phyloP scores from a whole-genome alignment of 2,113 vertebrate species.

The Hydrolagus affinis region DNA sequence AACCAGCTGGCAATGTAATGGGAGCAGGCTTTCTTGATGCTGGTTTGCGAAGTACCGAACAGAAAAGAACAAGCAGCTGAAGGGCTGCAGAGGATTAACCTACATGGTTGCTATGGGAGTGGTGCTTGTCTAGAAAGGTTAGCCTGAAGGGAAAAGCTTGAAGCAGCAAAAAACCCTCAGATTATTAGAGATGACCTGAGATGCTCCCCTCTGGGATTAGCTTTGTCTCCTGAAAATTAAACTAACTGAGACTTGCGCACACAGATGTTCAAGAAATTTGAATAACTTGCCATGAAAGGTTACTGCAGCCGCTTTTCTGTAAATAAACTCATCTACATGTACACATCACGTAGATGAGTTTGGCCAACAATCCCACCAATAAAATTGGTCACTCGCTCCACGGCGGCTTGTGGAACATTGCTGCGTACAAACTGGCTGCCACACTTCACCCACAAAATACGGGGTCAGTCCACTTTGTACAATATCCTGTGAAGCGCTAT shows the following conservation, averaged over 20 bases:
- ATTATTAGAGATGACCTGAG: slow-evolving; percentile 14
- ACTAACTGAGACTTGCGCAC: slow-evolving; percentile 16
- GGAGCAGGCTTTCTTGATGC: too few species aligned
- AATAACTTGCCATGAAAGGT: not conserved
- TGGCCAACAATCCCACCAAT: too few species aligned
- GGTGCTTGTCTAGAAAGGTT: slow-evolving; percentile 20
- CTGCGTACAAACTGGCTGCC: too few species aligned
- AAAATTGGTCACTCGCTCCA: too few species aligned
- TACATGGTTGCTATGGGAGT: slow-evolving; percentile 2
- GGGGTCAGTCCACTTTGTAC: too few species aligned
- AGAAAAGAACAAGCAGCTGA: not conserved
- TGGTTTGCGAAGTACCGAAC: not conserved
- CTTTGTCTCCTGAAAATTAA: slow-evolving; percentile 27
- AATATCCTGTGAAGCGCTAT: too few species aligned
- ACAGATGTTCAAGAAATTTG: not conserved
- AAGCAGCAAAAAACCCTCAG: not conserved
- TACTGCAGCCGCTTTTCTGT: not conserved
- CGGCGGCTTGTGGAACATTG: too few species aligned
- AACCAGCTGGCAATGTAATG: too few species aligned
- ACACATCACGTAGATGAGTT: too few species aligned
- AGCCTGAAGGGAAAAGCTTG: slow-evolving; percentile 22
- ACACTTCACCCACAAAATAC: too few species aligned
- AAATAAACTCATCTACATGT: slow-evolving; percentile 4
- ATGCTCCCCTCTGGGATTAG: not conserved
- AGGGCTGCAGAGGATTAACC: slow-evolving; percentile 9